A percentile compares a stretch with the other conserved stretches of the same genome.
These are phyloP conservation scores for Parapristionchus giblindavisi DNA, from an alignment of 2,888 invertebrate genomes.

Conservation along the genomic window DNA sequence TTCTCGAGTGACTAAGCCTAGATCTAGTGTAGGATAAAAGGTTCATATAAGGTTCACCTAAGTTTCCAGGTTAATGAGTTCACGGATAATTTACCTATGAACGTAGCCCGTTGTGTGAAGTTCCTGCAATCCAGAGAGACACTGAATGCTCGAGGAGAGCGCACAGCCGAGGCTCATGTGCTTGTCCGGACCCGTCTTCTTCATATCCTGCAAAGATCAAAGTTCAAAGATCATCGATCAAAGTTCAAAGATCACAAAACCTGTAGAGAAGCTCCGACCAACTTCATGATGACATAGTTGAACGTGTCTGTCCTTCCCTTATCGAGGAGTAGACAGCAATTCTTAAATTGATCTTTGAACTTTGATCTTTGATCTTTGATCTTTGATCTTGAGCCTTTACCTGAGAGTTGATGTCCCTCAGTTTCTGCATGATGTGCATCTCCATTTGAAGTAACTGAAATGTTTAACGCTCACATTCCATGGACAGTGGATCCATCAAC, in stretches of 20 bases:
- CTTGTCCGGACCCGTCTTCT: constrained; percentile 36
- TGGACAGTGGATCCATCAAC: too few relatives aligned
- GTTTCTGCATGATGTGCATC: constrained; percentile 9
- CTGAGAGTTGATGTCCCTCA: constrained; percentile 22
- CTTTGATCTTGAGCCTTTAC: not conserved
- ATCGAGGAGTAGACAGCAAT: constrained; percentile 28
- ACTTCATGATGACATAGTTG: constrained; percentile 32
- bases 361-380: too few relatives aligned
- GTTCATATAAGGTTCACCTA: too few relatives aligned
- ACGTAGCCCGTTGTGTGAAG: constrained; percentile 25
- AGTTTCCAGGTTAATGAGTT: too few relatives aligned
- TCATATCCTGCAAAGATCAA: constrained; percentile 21
- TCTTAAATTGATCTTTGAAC: not conserved
- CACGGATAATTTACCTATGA: constrained; percentile 10
- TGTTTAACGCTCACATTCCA: not conserved
- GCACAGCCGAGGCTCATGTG: constrained; percentile 29
- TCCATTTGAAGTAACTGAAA: constrained; percentile 27
- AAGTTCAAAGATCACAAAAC: not conserved
- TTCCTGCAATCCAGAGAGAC: constrained; percentile 27
- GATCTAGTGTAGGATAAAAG: too few relatives aligned
- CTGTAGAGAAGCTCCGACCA: constrained; percentile 28
- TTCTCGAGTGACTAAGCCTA: too few relatives aligned
- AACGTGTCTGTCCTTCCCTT: constrained; percentile 25
- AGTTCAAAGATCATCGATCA: not conserved
- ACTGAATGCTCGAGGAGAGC: constrained; percentile 15